phyloP scores from a whole-genome alignment of 2,888 invertebrate species.

The Andrena marginata region DNA sequence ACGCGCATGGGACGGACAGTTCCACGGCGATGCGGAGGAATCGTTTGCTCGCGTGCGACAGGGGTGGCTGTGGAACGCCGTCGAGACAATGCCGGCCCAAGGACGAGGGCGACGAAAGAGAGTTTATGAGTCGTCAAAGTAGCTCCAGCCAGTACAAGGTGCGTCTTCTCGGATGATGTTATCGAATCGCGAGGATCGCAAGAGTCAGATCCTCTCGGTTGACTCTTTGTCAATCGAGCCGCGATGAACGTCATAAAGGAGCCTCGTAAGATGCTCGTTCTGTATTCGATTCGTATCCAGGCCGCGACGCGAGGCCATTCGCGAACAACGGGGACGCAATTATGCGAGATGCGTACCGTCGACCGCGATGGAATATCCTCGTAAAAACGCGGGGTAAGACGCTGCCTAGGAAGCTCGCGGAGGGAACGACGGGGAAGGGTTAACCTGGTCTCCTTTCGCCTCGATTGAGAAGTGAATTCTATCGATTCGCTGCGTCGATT shows the following conservation, averaged over 20 bases:
- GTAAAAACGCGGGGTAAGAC: slow-evolving; percentile 34
- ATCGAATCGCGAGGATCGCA: slow-evolving; percentile 43
- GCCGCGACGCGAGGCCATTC: slow-evolving; percentile 13
- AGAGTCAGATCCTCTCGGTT: slow-evolving; percentile 18
- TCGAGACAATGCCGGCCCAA: slow-evolving; percentile 60
- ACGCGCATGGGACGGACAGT: background rate
- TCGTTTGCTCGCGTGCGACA: no score
- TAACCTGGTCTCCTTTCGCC: background rate
- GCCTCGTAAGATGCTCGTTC: slow-evolving; percentile 24
- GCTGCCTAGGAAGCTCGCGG: background rate
- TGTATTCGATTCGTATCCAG: slow-evolving; percentile 38
- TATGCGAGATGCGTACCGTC: slow-evolving; percentile 30
- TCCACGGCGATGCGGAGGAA: background rate
- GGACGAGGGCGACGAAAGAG: slow-evolving; percentile 40
- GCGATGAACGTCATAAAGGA: slow-evolving; percentile 39
- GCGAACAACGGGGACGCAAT: slow-evolving; percentile 39
- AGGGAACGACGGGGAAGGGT: background rate
- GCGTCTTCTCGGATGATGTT: slow-evolving; percentile 47
- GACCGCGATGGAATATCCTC: slow-evolving; percentile 29
- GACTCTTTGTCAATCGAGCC: slow-evolving; percentile 39
- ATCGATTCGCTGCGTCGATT: no score
- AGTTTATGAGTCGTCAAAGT: slow-evolving; percentile 76
- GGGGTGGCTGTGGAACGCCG: background rate
- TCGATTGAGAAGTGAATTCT: background rate
- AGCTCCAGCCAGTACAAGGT: slow-evolving; percentile 14